Percentiles rank a stretch among this genome's conserved stretches.
These are phyloP conservation scores for Mormyrus lacerda DNA, from an alignment of 2,113 vertebrate genomes.

Conservation along the genomic window DNA sequence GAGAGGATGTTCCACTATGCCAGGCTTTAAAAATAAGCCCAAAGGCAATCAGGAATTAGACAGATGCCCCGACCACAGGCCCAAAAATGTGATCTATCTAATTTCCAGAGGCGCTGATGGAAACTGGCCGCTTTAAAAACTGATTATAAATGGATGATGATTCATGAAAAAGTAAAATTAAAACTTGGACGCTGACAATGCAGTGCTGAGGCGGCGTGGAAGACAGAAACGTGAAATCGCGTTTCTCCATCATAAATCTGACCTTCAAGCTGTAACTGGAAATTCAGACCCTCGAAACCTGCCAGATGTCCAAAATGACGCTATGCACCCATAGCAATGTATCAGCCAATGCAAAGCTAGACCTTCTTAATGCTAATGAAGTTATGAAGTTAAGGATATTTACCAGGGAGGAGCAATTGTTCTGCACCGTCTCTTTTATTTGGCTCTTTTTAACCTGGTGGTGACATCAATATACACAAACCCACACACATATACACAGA, in stretches of 20 bases:
- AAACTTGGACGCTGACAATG: not conserved
- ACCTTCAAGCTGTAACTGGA: slow-evolving; percentile 4
- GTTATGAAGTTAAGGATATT: slow-evolving; percentile 26
- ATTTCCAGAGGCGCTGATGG: not conserved
- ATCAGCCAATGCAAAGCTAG: not conserved
- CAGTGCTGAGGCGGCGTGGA: not conserved
- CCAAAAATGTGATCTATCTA: not conserved
- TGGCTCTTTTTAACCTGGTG: slow-evolving; percentile 20
- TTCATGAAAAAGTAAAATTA: not conserved
- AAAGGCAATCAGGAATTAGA: not conserved
- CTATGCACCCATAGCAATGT: not conserved
- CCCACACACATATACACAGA: slow-evolving; percentile 3
- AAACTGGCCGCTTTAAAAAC: not conserved
- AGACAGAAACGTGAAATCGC: not conserved
- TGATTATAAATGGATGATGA: not conserved
- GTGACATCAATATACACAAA: slow-evolving; percentile 3
- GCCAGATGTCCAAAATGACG: not conserved
- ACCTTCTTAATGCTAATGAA: slow-evolving; percentile 8
- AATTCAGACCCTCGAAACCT: not conserved
- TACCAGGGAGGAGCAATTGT: slow-evolving; percentile 18
- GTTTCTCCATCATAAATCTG: not conserved
- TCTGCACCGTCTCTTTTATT: slow-evolving; percentile 17
- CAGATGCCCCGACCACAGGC: not conserved
- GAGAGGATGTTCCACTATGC: not conserved
- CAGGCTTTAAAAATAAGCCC: not conserved